These are phyloP conservation scores for Drosophila pseudoananassae DNA, from an alignment of 1,140 invertebrate genomes.

Conservation along the genomic window DNA sequence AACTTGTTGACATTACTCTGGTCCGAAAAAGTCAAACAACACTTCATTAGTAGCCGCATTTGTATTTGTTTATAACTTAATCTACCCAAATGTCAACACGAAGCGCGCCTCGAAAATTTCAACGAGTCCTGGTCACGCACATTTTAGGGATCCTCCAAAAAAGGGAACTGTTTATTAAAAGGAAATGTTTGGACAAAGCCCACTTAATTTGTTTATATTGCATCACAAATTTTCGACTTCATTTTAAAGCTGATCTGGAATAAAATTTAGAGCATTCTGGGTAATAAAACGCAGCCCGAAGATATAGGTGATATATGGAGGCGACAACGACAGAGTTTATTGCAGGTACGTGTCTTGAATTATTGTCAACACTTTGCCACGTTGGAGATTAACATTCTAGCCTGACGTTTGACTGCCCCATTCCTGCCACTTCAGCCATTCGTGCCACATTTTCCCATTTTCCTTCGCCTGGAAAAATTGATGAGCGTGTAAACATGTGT, in stretches of 20 bases:
- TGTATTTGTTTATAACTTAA: constrained; percentile 82
- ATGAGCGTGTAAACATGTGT: constrained; percentile 81
- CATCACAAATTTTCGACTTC: neutral
- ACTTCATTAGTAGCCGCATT: constrained; percentile 79
- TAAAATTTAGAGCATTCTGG: constrained; percentile 3
- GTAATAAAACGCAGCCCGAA: constrained; percentile 35
- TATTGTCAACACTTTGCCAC: constrained; percentile 70
- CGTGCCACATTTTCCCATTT: constrained; percentile 16
- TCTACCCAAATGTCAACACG: constrained; percentile 71
- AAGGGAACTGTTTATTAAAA: constrained; percentile 18
- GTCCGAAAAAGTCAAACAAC: constrained; percentile 61
- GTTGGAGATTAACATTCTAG: constrained; percentile 73
- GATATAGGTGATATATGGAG: constrained; percentile 29
- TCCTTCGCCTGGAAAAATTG: constrained; percentile 62
- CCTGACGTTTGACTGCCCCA: constrained; percentile 64
- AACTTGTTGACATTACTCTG: constrained; percentile 72
- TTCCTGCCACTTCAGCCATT: neutral
- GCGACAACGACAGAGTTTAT: constrained; percentile 62
- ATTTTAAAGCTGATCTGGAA: constrained; percentile 32
- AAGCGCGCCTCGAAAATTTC: constrained; percentile 52
- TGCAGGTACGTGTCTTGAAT: constrained; percentile 78
- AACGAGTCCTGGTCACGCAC: constrained; percentile 68
- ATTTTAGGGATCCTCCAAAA: constrained; percentile 6
- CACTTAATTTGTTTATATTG: constrained; percentile 16
- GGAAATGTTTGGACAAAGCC: constrained; percentile 31